These are phyloP conservation scores for Orthosia incerta DNA, from an alignment of 2,888 invertebrate genomes.

Conservation along the genomic window DNA sequence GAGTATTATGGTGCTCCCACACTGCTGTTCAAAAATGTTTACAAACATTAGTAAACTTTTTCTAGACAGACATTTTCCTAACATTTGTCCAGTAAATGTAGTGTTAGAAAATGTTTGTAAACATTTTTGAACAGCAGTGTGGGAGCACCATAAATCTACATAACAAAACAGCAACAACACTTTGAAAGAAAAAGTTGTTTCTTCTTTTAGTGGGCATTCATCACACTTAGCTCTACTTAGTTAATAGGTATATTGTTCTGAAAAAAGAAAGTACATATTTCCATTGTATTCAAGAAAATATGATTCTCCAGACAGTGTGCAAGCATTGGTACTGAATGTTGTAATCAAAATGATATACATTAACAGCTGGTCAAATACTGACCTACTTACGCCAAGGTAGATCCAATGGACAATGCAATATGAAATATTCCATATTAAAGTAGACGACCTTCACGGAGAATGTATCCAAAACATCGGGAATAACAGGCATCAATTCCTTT, in stretches of 20 bases:
- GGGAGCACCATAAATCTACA: no score
- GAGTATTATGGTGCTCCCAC: no score
- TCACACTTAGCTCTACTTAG: slow-evolving; percentile 9
- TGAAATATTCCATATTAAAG: slow-evolving; percentile 9
- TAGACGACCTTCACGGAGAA: background rate
- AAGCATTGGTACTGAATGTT: slow-evolving; percentile 10
- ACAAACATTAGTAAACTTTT: no score
- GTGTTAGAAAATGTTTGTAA: no score
- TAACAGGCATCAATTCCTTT: background rate
- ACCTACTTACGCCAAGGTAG: slow-evolving; percentile 35
- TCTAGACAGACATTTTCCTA: no score
- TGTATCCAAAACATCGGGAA: background rate
- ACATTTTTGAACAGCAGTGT: no score
- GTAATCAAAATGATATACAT: slow-evolving; percentile 24
- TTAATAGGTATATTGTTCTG: slow-evolving; percentile 13
- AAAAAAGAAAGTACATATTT: slow-evolving; percentile 12
- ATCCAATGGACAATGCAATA: background rate
- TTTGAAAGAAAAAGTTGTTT: background rate
- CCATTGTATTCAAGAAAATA: slow-evolving; percentile 12
- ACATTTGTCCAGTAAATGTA: no score
- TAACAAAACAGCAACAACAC: background rate
- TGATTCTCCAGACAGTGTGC: slow-evolving; percentile 5
- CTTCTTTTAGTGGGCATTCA: background rate
- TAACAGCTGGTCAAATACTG: slow-evolving; percentile 55
- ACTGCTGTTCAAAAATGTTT: no score